These are phyloP conservation scores for Gymnoscopelus braueri DNA, from an alignment of 2,797 vertebrate species.

Conservation along the genomic window DNA sequence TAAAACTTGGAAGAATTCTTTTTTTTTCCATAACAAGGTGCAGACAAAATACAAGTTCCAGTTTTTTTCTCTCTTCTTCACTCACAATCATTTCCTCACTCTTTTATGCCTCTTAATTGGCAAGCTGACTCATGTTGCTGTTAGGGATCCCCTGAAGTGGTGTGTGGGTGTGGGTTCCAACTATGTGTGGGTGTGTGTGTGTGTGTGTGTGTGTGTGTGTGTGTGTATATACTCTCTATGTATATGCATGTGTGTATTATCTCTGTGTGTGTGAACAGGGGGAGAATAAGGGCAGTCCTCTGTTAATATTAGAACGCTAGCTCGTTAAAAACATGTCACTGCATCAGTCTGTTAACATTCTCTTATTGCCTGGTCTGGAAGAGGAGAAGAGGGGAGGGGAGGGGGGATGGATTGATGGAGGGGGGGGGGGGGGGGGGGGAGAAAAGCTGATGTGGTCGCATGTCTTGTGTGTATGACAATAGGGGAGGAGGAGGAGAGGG, in stretches of 20 bases:
- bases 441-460: background rate
- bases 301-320: conserved; percentile 72
- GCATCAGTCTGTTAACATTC: conserved; percentile 95
- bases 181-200: conserved; percentile 1
- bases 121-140: conserved; percentile 83
- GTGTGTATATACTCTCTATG: background rate
- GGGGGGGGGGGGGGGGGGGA: conserved; percentile 57
- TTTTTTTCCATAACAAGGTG: conserved; percentile 90
- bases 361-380: conserved; percentile 86
- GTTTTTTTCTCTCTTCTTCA: conserved; percentile 80
- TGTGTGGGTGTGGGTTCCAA: conserved; percentile 23
- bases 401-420: conserved; percentile 82
- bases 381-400: conserved; percentile 62
- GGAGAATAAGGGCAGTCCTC: conserved; percentile 69
- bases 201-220: conserved; percentile 1
- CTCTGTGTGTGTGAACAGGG: conserved; percentile 34
- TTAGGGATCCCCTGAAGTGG: conserved; percentile 68
- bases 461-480: no score
- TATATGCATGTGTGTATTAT: conserved; percentile 14
- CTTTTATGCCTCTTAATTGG: conserved; percentile 75
- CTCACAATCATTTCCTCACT: conserved; percentile 63
- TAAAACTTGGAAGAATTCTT: conserved; percentile 91
- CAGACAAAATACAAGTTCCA: conserved; percentile 94
- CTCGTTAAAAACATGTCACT: conserved; percentile 88
- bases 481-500: conserved; percentile 81